Conservation (phyloP, 2,888 invertebrate genomes). For the Ormyrus labotus region DNA sequence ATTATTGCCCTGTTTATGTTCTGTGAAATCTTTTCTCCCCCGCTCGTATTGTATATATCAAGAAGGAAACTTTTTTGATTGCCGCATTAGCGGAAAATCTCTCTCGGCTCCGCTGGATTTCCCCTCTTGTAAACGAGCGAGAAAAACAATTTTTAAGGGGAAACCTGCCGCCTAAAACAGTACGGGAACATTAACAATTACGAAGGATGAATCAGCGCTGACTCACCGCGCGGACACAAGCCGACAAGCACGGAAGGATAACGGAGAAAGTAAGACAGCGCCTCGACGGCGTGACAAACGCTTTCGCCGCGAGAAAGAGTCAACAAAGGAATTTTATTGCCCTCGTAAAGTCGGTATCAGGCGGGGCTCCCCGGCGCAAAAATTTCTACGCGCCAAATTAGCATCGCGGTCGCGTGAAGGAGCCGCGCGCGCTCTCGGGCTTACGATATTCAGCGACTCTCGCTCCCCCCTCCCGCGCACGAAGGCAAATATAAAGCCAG, state of each 20-base stretch:
- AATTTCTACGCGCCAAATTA: conserved; percentile 42
- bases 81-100: no score
- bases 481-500: no score
- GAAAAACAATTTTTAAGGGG: no score
- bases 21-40: background rate
- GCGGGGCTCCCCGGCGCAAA: background rate
- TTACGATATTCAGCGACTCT: no score
- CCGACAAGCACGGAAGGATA: background rate
- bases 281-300: background rate
- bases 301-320: background rate
- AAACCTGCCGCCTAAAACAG: background rate
- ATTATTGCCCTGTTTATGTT: background rate
- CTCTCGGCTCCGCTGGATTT: no score
- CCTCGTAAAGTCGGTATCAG: conserved; percentile 21
- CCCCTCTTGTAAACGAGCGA: no score
- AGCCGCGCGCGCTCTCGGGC: background rate
- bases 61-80: no score
- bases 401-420: conserved; percentile 27
- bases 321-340: conserved; percentile 41
- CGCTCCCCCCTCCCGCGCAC: no score
- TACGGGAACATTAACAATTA: conserved; percentile 10
- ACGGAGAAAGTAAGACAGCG: conserved; percentile 17
- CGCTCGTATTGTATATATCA: background rate
- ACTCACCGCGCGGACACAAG: background rate
- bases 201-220: conserved; percentile 33